These are phyloP conservation scores for Scylla paramamosain DNA, from an alignment of 1,140 invertebrate species.

Conservation along the genomic window DNA sequence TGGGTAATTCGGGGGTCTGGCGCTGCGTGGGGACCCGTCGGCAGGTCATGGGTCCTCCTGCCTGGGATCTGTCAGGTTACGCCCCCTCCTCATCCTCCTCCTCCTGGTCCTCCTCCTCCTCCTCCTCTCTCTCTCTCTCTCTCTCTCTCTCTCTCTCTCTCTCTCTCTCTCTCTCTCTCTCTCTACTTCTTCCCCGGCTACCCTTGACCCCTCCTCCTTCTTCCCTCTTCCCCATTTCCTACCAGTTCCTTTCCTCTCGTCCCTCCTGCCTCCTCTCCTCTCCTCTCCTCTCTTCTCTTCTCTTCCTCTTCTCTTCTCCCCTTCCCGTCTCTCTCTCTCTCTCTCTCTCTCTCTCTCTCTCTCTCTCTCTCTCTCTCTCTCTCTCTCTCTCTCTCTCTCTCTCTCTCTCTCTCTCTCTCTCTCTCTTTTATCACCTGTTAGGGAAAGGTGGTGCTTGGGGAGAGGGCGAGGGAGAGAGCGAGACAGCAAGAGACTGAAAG, in stretches of 20 bases:
- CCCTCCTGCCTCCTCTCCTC: neutral
- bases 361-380: neutral
- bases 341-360: conserved; percentile 17
- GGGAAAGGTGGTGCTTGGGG: neutral
- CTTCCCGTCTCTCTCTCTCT: neutral
- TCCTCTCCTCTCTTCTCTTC: neutral
- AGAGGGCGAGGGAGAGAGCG: no score
- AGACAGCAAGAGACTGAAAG: no score
- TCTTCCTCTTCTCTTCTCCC: neutral
- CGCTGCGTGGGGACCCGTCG: neutral
- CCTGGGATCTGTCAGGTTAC: neutral
- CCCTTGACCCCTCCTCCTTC: neutral
- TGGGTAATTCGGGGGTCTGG: neutral
- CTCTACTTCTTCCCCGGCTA: neutral
- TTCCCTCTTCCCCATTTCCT: neutral
- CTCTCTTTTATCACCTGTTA: neutral
- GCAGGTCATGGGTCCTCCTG: conserved; percentile 13
- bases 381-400: neutral
- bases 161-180: neutral
- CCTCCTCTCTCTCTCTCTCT: neutral
- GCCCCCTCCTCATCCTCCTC: neutral
- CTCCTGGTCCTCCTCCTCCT: neutral
- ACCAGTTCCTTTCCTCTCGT: neutral
- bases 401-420: neutral
- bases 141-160: neutral